A percentile compares a stretch with the other conserved stretches of the same genome.
phyloP scores from a whole-genome alignment of 2,797 vertebrate species.

The Helostoma temminkii region DNA sequence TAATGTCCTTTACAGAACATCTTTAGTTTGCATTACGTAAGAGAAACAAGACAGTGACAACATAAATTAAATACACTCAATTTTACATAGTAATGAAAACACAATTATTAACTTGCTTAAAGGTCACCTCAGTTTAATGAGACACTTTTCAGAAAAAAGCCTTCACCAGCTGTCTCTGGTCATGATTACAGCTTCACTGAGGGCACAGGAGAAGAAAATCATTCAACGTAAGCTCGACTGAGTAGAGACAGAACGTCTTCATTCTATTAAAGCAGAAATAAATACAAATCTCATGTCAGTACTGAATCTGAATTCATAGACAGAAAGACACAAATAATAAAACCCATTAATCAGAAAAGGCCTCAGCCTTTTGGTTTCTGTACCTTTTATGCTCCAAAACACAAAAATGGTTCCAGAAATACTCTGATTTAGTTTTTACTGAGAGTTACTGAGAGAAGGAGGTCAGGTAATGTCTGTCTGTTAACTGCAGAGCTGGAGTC shows the following conservation, averaged over 20 bases:
- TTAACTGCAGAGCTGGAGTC: background rate
- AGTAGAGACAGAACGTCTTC: background rate
- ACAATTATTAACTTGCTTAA: background rate
- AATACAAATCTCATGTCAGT: conserved; percentile 1
- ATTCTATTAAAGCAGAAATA: background rate
- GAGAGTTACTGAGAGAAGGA: background rate
- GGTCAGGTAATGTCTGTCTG: background rate
- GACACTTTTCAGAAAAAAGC: background rate
- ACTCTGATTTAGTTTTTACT: too few relatives aligned
- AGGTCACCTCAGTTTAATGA: background rate
- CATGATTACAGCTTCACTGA: background rate
- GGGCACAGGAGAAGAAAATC: background rate
- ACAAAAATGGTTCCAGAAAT: background rate
- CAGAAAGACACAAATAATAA: background rate
- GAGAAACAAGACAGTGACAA: background rate
- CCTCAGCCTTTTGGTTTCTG: background rate
- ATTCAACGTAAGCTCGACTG: background rate
- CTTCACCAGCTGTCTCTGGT: background rate
- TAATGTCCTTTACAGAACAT: background rate
- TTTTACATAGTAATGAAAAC: background rate
- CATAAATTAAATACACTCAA: background rate
- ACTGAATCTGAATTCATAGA: background rate
- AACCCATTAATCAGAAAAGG: background rate
- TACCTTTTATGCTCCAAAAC: background rate
- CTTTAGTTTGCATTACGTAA: background rate